phyloP scores from a whole-genome alignment of 2,113 vertebrate genomes.

The Chamaea fasciata region DNA sequence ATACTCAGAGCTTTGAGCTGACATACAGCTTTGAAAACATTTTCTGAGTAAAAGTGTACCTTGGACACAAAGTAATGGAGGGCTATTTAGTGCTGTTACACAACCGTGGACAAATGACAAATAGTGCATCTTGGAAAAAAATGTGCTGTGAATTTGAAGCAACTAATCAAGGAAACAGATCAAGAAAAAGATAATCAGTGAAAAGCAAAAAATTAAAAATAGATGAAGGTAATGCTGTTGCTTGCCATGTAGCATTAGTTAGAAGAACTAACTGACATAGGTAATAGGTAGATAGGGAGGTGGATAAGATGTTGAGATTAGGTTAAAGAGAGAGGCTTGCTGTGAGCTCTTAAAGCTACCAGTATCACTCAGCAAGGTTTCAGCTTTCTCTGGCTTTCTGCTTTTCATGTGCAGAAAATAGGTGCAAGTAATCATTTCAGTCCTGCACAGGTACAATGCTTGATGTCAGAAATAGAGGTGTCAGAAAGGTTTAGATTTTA shows the following conservation, averaged over 20 bases:
- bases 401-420: background rate
- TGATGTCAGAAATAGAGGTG: background rate
- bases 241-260: background rate
- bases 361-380: background rate
- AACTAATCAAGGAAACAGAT: background rate
- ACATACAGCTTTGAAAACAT: background rate
- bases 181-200: background rate
- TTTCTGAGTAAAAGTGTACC: background rate
- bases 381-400: background rate
- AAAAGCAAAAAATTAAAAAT: background rate
- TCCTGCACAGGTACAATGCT: background rate
- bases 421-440: background rate
- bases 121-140: background rate
- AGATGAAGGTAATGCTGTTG: background rate
- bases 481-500: background rate
- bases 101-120: background rate
- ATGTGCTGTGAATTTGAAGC: background rate
- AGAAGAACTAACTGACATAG: background rate
- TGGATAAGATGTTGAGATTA: background rate
- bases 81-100: background rate
- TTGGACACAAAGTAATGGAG: background rate
- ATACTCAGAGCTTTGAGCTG: background rate
- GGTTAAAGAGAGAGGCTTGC: background rate
- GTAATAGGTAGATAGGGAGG: accelerated
- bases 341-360: background rate